Percentiles rank a stretch among this genome's conserved stretches.
Evolutionary conservation across 1,140 invertebrate species (phyloP).

Genomic region (Drosophila baimaii): DNA sequence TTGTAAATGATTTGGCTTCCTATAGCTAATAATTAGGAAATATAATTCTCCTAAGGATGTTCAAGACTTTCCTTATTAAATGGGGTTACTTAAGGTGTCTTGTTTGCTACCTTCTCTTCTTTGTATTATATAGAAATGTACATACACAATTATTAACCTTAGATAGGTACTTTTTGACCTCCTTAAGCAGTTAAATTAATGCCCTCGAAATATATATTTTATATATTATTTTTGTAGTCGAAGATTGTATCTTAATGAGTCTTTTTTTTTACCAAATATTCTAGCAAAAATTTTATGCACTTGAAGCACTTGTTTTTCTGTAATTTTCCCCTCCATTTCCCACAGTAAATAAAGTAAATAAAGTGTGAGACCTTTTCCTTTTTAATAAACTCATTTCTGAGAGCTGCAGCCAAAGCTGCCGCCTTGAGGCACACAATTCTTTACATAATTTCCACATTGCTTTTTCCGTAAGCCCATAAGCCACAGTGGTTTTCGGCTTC

Average conservation of each 20-base stretch:
- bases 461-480: conserved; percentile 14
- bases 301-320: no score
- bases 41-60: not conserved
- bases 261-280: not conserved
- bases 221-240: no score
- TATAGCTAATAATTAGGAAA: no score
- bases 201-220: no score
- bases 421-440: conserved; percentile 5
- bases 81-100: no score
- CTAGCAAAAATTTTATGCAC: not conserved
- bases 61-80: not conserved
- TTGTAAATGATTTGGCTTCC: not conserved
- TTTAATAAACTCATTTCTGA: conserved; percentile 12
- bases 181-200: no score
- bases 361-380: not conserved
- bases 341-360: not conserved
- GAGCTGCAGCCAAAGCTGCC: not conserved
- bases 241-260: not conserved
- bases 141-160: no score
- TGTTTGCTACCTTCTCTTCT: no score
- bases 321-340: not conserved
- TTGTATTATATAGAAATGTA: no score
- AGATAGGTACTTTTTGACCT: no score
- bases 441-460: conserved; percentile 15
- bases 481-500: conserved; percentile 17